Conservation (phyloP, 2,113 vertebrate species). For the Sander lucioperca region DNA sequence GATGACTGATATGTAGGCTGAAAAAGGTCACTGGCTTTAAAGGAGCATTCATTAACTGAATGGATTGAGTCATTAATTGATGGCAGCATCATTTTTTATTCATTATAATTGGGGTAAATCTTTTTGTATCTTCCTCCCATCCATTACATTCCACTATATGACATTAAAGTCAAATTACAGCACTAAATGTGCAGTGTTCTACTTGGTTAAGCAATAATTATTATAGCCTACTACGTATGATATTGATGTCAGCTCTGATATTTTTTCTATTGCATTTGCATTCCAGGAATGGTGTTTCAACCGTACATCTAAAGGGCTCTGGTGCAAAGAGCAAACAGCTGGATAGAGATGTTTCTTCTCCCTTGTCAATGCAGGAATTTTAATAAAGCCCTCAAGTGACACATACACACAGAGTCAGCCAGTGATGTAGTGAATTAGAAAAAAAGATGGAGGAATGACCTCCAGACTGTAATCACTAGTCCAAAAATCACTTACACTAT, state of each 20-base stretch:
- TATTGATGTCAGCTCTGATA: neutral
- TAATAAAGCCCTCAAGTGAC: slow-evolving; percentile 37
- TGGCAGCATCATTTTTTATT: neutral
- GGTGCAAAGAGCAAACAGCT: slow-evolving; percentile 21
- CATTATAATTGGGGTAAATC: neutral
- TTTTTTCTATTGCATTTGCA: neutral
- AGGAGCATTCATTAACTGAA: neutral
- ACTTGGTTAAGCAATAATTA: neutral
- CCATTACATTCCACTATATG: too few species aligned
- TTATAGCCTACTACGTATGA: neutral
- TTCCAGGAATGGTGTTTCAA: neutral
- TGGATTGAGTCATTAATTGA: neutral
- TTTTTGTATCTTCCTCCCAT: neutral
- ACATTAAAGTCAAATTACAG: neutral
- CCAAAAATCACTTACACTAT: neutral
- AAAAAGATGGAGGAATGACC: neutral
- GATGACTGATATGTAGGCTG: neutral
- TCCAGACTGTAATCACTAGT: neutral
- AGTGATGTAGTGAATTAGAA: neutral
- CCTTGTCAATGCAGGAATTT: slow-evolving; percentile 33
- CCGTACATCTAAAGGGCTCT: neutral
- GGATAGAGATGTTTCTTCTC: slow-evolving; percentile 26
- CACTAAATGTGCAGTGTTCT: neutral
- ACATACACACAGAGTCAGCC: slow-evolving; percentile 1
- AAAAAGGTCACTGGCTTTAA: slow-evolving; percentile 4